Base-by-base conservation (phyloP, 2,113 vertebrate species). In the Tonatia bakeri region DNA sequence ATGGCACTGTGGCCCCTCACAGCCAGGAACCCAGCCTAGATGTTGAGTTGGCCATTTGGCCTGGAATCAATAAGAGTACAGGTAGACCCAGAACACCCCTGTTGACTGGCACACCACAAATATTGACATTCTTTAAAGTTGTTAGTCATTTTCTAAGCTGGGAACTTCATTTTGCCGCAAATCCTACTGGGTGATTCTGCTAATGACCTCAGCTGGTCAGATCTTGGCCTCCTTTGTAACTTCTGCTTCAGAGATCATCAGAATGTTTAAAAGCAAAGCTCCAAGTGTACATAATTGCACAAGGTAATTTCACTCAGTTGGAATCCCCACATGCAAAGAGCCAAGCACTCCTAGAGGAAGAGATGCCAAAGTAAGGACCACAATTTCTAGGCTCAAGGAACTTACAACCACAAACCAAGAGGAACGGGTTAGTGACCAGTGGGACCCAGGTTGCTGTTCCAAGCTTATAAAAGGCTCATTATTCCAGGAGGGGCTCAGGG, bases 151-250 rank as follows among this genome's bases (percentile, higher is more conserved):
- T 80, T 93, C 54, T 80, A 80, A 91, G 59, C 43, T 50, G 40
- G 43, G 28, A 91, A 43, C 79, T 87, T 59, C 56, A 43, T 90
- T 86, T 16, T 61, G 43, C 52, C 84, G 59, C 43, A 94, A 84
- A 84, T 87, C 28, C 56, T 47, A 70, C 50, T 11, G 77, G 76
- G 67, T 61, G 22, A 82, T 73, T 64, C 61, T 64, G 61, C 61
- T 64, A 64, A 64, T 14, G 61, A 64, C 61, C 61, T 26, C 13
- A 6, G 61, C 73, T 38, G 56, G 64, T 33, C 33, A 56, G 61
- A 33, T 80, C 59, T 80, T 40, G 40, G 76, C 72, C 26, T 61
- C 59, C 59, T 61, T 61, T 61, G 24, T 61, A 61, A 61, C 59
- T 61, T 26, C 59, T 73, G 64, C 36, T 91, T 75, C 73, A 45